A percentile compares a stretch with the other conserved stretches of the same genome.
Conservation (phyloP, 1,140 invertebrate genomes). For the Bombus confusus region DNA sequence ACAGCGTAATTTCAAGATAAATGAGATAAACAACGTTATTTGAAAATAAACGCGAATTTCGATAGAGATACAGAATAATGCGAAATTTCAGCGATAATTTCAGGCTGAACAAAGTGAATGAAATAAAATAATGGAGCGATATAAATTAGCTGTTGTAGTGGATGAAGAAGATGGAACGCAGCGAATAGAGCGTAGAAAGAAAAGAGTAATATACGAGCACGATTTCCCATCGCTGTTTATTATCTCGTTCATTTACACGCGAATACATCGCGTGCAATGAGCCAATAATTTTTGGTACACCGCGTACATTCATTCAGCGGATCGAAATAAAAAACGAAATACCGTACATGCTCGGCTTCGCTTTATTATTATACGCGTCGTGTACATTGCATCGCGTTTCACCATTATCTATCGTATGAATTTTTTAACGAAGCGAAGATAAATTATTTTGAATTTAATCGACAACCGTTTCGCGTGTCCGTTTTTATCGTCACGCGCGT, state of each 20-base stretch:
- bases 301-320: neutral
- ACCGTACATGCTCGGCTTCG: too few species aligned
- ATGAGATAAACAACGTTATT: too few species aligned
- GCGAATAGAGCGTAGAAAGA: neutral
- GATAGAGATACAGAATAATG: too few species aligned
- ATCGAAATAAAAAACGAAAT: neutral
- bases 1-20: too few species aligned
- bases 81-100: too few species aligned
- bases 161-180: neutral
- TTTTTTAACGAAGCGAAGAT: too few species aligned
- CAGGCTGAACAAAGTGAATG: neutral
- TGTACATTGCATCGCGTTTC: neutral
- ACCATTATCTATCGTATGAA: too few species aligned
- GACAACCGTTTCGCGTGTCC: too few species aligned
- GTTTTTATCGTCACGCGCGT: too few species aligned
- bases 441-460: too few species aligned
- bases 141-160: neutral
- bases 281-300: neutral
- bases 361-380: neutral
- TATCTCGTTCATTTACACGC: neutral
- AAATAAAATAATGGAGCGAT: neutral
- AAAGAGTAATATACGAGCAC: neutral
- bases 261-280: neutral
- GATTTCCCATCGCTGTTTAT: neutral
- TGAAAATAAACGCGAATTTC: too few species aligned